phyloP scores from a whole-genome alignment of 2,113 vertebrate species.

The Cephalopholis sonnerati region DNA sequence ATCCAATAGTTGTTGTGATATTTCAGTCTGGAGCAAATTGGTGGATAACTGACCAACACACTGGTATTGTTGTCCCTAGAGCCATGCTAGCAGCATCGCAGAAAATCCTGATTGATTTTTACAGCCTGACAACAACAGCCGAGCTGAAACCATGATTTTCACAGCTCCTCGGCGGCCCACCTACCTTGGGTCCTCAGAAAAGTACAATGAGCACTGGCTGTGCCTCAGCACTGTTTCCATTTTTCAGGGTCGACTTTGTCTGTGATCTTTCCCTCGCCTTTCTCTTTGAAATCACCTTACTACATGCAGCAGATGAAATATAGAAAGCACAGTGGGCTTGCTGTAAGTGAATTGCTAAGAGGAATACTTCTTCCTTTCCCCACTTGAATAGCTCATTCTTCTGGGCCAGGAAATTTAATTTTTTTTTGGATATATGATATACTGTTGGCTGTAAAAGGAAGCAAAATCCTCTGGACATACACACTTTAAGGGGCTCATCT shows the following conservation, averaged over 20 bases:
- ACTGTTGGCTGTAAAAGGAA: neutral
- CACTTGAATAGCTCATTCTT: constrained; percentile 3
- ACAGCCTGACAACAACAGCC: neutral
- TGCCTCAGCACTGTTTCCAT: constrained; percentile 14
- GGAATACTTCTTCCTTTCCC: neutral
- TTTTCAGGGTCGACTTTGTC: constrained; percentile 45
- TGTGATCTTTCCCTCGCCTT: constrained; percentile 41
- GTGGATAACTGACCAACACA: neutral
- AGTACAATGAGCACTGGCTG: neutral
- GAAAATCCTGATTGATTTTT: constrained; percentile 8
- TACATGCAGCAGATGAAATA: constrained; percentile 22
- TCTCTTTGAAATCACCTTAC: constrained; percentile 45
- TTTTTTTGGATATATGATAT: constrained; percentile 1
- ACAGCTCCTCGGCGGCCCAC: neutral
- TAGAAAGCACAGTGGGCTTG: constrained; percentile 26
- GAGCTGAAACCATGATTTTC: constrained; percentile 14
- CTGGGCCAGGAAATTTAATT: neutral
- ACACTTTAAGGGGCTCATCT: neutral
- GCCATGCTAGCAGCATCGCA: neutral
- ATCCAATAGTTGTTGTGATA: neutral
- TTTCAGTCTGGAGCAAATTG: constrained; percentile 8
- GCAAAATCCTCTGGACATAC: neutral
- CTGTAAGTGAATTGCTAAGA: constrained; percentile 23
- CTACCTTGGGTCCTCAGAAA: neutral
- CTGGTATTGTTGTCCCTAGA: neutral